Conservation (phyloP, 2,888 invertebrate genomes). For the Anticlea derivata region DNA sequence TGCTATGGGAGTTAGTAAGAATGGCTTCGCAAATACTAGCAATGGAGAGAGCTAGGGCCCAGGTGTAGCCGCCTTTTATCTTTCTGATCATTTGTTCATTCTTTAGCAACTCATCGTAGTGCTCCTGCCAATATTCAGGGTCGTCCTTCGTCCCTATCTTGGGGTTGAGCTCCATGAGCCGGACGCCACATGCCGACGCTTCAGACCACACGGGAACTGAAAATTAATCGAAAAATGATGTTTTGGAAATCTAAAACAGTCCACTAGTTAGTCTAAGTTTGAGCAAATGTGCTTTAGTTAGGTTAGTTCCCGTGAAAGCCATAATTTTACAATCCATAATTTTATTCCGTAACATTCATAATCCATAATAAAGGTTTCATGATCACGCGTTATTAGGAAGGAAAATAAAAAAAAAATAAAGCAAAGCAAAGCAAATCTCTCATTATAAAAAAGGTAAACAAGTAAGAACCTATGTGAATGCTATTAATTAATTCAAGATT, state of each 20-base stretch:
- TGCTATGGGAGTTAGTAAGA: conserved; percentile 3
- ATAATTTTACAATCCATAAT: conserved; percentile 58
- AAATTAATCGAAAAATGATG: background rate
- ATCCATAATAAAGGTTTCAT: background rate
- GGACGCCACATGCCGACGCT: background rate
- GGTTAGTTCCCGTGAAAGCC: conserved; percentile 81
- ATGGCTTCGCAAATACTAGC: conserved; percentile 79
- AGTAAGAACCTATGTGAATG: too few relatives aligned
- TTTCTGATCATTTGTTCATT: background rate
- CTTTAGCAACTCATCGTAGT: background rate
- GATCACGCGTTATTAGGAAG: background rate
- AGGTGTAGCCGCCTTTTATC: conserved; percentile 13
- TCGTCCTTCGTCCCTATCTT: background rate
- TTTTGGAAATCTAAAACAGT: background rate
- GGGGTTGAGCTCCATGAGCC: conserved; percentile 5
- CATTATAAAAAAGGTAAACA: too few relatives aligned
- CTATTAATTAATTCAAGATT: too few relatives aligned
- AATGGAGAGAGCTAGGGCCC: conserved; percentile 89
- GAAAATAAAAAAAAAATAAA: background rate
- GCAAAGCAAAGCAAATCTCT: too few relatives aligned
- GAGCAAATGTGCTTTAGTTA: too few relatives aligned
- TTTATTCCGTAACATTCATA: conserved; percentile 67
- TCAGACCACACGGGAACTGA: conserved; percentile 12
- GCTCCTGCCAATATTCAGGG: conserved; percentile 6
- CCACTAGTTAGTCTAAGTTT: too few relatives aligned